Percentiles rank a stretch among this genome's conserved stretches.
These are phyloP conservation scores for Meloidogyne floridensis DNA, from an alignment of 1,140 invertebrate genomes.

Conservation along the genomic window DNA sequence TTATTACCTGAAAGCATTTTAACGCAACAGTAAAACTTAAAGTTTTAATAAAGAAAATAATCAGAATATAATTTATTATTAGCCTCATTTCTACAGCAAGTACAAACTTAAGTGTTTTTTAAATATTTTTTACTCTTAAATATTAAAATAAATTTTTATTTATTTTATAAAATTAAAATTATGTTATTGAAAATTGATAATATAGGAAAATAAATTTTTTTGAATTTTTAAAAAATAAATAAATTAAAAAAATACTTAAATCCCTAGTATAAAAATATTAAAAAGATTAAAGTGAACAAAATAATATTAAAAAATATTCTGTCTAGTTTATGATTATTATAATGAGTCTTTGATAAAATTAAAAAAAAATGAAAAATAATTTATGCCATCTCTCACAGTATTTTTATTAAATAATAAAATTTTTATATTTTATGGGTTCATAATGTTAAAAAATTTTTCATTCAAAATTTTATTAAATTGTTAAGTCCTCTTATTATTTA, in stretches of 20 bases:
- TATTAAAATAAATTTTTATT: not conserved
- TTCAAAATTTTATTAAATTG: no score
- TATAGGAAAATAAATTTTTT: slow-evolving; percentile 1
- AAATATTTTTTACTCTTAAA: not conserved
- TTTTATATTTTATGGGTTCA: no score
- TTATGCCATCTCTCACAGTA: no score
- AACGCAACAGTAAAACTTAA: not conserved
- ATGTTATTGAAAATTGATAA: not conserved
- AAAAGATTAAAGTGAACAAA: not conserved
- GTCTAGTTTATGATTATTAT: not conserved
- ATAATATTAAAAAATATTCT: not conserved
- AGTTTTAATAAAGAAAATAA: not conserved
- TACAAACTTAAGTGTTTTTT: not conserved
- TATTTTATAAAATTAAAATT: not conserved
- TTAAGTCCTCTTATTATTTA: not conserved
- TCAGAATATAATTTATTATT: not conserved
- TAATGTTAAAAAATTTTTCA: no score
- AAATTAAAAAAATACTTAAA: not conserved
- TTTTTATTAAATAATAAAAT: no score
- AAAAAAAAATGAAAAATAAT: not conserved
- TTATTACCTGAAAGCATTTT: not conserved
- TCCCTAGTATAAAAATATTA: not conserved
- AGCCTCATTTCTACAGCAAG: not conserved
- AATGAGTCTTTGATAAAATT: not conserved
- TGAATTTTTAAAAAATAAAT: not conserved